Evolutionary conservation across 92 coral and sea anemone genomes (phyloP), one percentile per base, ranked within the genome.

Genomic region (Pocillopora grandis): DNA sequence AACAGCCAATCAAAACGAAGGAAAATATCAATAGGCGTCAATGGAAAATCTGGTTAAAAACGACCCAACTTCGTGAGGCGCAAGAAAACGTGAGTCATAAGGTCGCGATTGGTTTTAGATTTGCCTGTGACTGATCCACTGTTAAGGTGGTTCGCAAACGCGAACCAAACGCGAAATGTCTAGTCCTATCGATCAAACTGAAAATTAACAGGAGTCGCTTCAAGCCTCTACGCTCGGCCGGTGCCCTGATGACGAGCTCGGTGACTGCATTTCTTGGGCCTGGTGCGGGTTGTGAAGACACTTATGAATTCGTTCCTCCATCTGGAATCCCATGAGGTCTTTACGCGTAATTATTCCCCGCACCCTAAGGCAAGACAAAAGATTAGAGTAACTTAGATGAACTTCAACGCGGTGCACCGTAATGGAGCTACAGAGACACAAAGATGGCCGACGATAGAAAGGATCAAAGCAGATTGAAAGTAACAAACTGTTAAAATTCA

Each of bases 301-400:
- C 52, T 86, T 76, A 76, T 89, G 92, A 61, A 96, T 88, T 48
- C 91, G 93, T 76, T 96, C 98, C 83, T 96, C 99, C 78, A 96
- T 88, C 61, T 94, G 94, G 70, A 96, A 96, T 13, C 99, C 98
- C 99, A 96, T 96, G 82, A 96, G 88, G 62, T 96, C 99, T 79
- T 96, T 96, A 37, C 99, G 90, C 9, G 99, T 96, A 57, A 96
- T 89, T 56, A 96, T 89, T 1, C 99, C 99, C 74, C 68, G 81
- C 0, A 94, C 97, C 83, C 99, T 96, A 35, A 12, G 57, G 2
- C 18, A 35, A 20, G 11, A 49, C 17, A 11, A 55, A 35, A n/a
- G 10, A 48, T 81, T 79, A 48, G 15, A 59, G 27, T 1, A 49
- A 69, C n/a, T 12, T 19, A 69, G 8, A 69, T n/a, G 14, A 18